Conservation (phyloP, 2,113 vertebrate genomes). For the Spea bombifrons region DNA sequence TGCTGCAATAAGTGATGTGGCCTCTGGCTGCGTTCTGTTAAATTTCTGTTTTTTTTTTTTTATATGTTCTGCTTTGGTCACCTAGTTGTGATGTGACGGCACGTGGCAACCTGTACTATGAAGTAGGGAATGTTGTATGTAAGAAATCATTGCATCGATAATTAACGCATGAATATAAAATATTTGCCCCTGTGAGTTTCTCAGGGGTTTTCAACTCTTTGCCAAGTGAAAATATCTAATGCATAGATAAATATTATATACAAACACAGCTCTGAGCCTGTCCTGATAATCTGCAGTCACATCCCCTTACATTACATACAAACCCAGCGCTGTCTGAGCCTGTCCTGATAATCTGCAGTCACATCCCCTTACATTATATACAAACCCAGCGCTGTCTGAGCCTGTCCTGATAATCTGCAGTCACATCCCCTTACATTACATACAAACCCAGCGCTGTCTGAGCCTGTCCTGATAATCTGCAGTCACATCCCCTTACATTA, state of each 20-base stretch:
- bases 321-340: background rate
- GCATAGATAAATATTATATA: background rate
- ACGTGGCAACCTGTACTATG: too few species aligned
- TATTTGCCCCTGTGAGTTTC: too few species aligned
- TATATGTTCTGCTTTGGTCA: too few species aligned
- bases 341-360: background rate
- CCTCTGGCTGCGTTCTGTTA: too few species aligned
- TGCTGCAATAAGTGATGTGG: too few species aligned
- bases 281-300: background rate
- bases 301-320: background rate
- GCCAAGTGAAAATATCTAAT: too few species aligned
- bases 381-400: background rate
- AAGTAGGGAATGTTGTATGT: too few species aligned
- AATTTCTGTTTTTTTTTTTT: too few species aligned
- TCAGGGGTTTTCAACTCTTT: too few species aligned
- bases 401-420: conserved; percentile 5
- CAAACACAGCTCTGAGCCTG: background rate
- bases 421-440: background rate
- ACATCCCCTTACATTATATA: background rate
- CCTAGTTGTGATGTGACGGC: too few species aligned
- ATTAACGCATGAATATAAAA: too few species aligned
- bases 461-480: background rate
- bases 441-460: conserved; percentile 2
- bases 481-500: background rate
- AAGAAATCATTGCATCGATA: too few species aligned